These are phyloP conservation scores for Drosophila flavopinicola DNA, from an alignment of 2,888 invertebrate species.

Conservation along the genomic window DNA sequence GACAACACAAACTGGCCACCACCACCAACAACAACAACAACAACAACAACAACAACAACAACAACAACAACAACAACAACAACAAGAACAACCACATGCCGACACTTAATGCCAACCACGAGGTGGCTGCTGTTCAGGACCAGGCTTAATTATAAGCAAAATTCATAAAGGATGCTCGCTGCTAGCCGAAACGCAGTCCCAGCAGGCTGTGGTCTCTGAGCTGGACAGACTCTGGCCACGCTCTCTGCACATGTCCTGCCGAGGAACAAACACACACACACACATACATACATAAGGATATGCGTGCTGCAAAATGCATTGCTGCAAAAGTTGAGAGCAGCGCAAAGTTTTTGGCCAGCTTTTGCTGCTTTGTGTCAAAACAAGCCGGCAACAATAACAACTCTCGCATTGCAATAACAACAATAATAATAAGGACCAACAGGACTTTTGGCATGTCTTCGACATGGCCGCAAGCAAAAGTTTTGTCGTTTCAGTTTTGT, in stretches of 20 bases:
- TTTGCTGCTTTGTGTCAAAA: conserved; percentile 65
- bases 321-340: conserved; percentile 57
- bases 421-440: conserved; percentile 29
- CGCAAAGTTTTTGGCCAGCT: conserved; percentile 65
- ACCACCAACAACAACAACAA: conserved; percentile 44
- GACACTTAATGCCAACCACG: conserved; percentile 70
- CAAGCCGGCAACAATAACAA: conserved; percentile 49
- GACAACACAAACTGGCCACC: conserved; percentile 26
- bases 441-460: conserved; percentile 35
- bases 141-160: conserved; percentile 74
- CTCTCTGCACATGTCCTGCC: conserved; percentile 42
- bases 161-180: conserved; percentile 53
- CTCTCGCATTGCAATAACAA: conserved; percentile 28
- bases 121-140: conserved; percentile 49
- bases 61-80: conserved; percentile 51
- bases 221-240: conserved; percentile 38
- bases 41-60: conserved; percentile 37
- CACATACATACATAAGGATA: conserved; percentile 8
- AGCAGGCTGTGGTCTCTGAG: conserved; percentile 36
- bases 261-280: conserved; percentile 15
- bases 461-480: conserved; percentile 27
- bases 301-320: conserved; percentile 36
- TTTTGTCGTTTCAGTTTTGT: conserved; percentile 24
- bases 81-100: conserved; percentile 62
- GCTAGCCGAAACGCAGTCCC: conserved; percentile 2